Base-by-base conservation (phyloP, 2,113 vertebrate species). In the Pagrus major region DNA sequence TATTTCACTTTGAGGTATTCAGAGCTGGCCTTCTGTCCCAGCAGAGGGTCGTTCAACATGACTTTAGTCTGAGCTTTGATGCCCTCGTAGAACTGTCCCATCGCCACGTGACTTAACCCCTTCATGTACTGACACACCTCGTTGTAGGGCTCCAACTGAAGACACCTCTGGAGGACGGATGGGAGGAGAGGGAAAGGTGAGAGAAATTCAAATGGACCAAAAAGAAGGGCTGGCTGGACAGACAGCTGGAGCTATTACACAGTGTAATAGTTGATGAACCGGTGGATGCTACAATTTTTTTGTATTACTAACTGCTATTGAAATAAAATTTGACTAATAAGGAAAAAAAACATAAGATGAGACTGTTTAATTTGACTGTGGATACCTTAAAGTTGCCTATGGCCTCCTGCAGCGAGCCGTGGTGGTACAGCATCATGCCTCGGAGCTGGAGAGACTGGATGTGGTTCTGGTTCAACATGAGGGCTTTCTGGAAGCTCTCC, bases 61-160 rank as follows among this genome's bases (percentile, higher is more conserved):
- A 99, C 98, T 92, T 99, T 99, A 5, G 98, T 99, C 71, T 99
- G 98, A 49, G 98, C 97, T 93, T 99, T 99, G 89, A 99, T 98
- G 52, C 98, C 98, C 92, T 99, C 97, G 47, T 99, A 99, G 90
- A 99, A 99, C 86, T 99, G 98, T 0, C 98, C 98, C 97, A 98
- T 97, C 16, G 98, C 96, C 78, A 99, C 98, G 4, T 99, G 97
- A 78, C 97, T 98, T 59, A 99, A 92, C 6, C 98, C 98, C 86
- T 97, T 99, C 98, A 99, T 99, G 83, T 99, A 99, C 92, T 99
- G 98, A 78, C 98, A 99, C 49, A 98, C 97, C 86, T 99, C 98
- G 2, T 99, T 99, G 66, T 98, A 99, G 0, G 98, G 98, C 78
- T 99, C 97, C 41, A 99, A 78, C 83, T 98, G 98, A 1, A 99